These are phyloP conservation scores for Gastrophysa polygoni DNA, from an alignment of 2,888 invertebrate species.

Conservation along the genomic window DNA sequence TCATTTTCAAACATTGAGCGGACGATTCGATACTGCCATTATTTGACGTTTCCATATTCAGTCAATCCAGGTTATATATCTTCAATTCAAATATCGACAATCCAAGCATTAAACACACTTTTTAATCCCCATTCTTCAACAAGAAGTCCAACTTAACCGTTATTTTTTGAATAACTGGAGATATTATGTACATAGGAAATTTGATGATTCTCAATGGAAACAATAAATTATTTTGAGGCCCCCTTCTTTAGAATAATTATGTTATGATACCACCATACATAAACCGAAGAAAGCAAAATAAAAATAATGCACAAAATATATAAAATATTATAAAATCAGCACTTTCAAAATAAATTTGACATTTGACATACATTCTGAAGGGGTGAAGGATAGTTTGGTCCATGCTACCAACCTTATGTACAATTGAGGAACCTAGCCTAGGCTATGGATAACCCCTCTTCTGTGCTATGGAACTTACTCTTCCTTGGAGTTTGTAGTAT, in stretches of 20 bases:
- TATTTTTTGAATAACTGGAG: neutral
- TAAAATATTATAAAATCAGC: constrained; percentile 16
- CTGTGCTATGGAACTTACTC: too few species aligned
- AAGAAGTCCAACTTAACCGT: neutral
- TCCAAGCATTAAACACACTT: neutral
- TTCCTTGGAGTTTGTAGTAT: too few species aligned
- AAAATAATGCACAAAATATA: constrained; percentile 8
- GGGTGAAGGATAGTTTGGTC: too few species aligned
- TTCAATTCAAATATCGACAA: too few species aligned
- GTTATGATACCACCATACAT: neutral
- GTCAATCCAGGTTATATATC: neutral
- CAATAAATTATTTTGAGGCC: too few species aligned
- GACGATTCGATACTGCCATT: constrained; percentile 20
- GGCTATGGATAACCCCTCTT: too few species aligned
- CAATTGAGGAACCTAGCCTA: too few species aligned
- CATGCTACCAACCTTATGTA: too few species aligned
- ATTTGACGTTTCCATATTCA: constrained; percentile 27
- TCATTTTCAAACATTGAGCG: constrained; percentile 25
- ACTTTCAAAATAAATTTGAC: constrained; percentile 21
- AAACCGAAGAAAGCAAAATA: constrained; percentile 1
- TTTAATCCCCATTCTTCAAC: neutral
- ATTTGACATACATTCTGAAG: constrained; percentile 18
- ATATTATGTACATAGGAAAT: too few species aligned
- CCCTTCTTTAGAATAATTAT: too few species aligned
- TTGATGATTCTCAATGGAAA: neutral